These are phyloP conservation scores for Clamator glandarius DNA, from an alignment of 2,797 vertebrate species.

Conservation along the genomic window DNA sequence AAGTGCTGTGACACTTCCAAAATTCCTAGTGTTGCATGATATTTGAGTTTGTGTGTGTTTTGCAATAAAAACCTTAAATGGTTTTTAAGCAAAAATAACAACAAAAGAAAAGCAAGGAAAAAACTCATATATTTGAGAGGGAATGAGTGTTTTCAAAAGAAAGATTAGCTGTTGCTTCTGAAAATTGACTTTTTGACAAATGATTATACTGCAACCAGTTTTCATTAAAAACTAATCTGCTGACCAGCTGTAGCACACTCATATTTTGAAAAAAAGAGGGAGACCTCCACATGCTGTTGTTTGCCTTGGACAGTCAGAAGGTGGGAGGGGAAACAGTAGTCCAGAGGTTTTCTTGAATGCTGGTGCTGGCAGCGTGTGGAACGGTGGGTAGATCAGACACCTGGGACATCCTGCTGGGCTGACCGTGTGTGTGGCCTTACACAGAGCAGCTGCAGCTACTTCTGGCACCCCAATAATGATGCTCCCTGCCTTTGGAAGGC, in stretches of 20 bases:
- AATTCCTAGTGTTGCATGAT: not conserved
- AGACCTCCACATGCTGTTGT: not conserved
- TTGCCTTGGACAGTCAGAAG: not conserved
- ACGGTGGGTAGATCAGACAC: rapidly evolving
- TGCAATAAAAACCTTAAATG: constrained; percentile 7
- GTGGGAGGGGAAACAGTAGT: constrained; percentile 8
- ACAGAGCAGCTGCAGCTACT: not conserved
- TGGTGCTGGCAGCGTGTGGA: not conserved
- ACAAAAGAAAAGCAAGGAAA: too few species aligned
- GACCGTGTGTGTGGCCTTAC: rapidly evolving
- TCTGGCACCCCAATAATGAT: not conserved
- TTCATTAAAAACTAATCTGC: constrained; percentile 43
- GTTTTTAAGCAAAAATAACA: not conserved
- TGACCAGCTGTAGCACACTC: constrained; percentile 21
- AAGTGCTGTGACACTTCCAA: not conserved
- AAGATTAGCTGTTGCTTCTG: constrained; percentile 56
- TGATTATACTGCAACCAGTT: constrained; percentile 30
- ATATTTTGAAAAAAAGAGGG: not conserved
- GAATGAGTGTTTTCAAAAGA: constrained; percentile 1
- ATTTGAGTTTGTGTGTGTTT: not conserved
- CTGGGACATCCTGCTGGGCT: not conserved
- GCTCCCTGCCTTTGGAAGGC: not conserved
- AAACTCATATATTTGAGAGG: not conserved
- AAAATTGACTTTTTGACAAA: constrained; percentile 54
- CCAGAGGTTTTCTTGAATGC: not conserved